These are phyloP conservation scores for Tridacna gigas DNA, from an alignment of 2,888 invertebrate genomes.

Conservation along the genomic window DNA sequence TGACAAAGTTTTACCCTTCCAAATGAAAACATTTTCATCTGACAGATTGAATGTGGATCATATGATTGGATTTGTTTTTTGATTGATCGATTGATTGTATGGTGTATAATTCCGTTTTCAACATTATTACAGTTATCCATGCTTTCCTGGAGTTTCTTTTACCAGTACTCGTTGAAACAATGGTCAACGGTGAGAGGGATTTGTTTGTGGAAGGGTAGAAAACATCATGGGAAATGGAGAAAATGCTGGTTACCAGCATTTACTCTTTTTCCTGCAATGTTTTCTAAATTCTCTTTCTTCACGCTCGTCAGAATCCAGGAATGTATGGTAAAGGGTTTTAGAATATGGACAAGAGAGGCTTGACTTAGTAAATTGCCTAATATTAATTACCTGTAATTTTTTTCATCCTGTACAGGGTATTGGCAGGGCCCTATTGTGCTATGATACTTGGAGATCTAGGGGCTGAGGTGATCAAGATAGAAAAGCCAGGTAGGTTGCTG, in stretches of 20 bases:
- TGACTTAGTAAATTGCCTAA: not conserved
- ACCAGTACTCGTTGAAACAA: too few relatives aligned
- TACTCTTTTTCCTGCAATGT: not conserved
- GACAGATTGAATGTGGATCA: too few relatives aligned
- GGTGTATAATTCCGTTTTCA: too few relatives aligned
- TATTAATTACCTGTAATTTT: not conserved
- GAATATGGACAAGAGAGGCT: not conserved
- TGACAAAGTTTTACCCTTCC: not conserved
- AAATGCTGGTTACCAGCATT: not conserved
- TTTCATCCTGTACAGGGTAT: conserved; percentile 87
- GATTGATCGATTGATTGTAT: too few relatives aligned
- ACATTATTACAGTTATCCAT: too few relatives aligned
- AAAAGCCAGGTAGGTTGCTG: conserved; percentile 88
- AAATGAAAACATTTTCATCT: not conserved
- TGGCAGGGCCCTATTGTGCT: conserved; percentile 97
- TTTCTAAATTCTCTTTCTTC: not conserved
- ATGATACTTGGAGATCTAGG: conserved; percentile 97
- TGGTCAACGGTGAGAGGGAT: too few relatives aligned
- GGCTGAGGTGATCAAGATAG: conserved; percentile 96
- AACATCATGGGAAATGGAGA: not conserved
- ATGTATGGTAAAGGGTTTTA: not conserved
- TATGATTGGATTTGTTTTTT: too few relatives aligned
- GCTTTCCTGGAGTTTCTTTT: too few relatives aligned
- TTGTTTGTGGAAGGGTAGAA: not conserved
- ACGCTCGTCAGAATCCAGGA: not conserved